Evolutionary conservation across 2,888 invertebrate species (phyloP).

Genomic region (Autographa pulchrina): DNA sequence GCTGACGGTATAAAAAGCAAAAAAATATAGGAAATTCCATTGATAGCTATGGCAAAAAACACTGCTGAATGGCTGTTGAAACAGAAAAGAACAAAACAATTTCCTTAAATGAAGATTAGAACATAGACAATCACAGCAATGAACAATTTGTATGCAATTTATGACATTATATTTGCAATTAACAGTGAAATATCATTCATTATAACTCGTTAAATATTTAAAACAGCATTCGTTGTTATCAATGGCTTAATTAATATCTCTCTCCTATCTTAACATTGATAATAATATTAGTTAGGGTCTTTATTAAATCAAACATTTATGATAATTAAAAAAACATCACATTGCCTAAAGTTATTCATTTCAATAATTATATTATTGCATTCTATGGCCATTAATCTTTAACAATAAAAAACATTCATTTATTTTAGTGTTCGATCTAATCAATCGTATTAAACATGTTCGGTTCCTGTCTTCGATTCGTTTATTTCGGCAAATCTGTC

Average conservation of each 20-base stretch:
- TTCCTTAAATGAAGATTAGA: constrained; percentile 61
- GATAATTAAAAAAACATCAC: constrained; percentile 14
- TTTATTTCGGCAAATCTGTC: constrained; percentile 71
- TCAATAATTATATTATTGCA: background rate
- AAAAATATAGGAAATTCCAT: constrained; percentile 71
- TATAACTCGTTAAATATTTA: constrained; percentile 86
- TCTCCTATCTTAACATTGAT: constrained; percentile 40
- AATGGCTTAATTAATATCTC: constrained; percentile 72
- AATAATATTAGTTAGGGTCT: constrained; percentile 22
- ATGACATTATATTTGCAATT: constrained; percentile 78
- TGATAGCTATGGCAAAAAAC: constrained; percentile 65
- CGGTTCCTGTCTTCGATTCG: constrained; percentile 47
- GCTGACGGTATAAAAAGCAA: constrained; percentile 57
- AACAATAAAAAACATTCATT: background rate
- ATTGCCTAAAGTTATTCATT: background rate
- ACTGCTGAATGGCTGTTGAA: constrained; percentile 48
- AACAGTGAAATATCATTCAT: constrained; percentile 83
- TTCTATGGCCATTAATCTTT: background rate
- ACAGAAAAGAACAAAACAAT: constrained; percentile 63
- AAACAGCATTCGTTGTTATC: constrained; percentile 74
- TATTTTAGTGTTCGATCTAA: constrained; percentile 20
- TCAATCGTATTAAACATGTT: constrained; percentile 32
- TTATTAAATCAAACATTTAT: constrained; percentile 8
- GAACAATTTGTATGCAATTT: constrained; percentile 84
- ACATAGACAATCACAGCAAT: constrained; percentile 78